phyloP scores from a whole-genome alignment of 30 jellyfish, hydroid and myxozoan species.

The Euphysa ruthae region DNA sequence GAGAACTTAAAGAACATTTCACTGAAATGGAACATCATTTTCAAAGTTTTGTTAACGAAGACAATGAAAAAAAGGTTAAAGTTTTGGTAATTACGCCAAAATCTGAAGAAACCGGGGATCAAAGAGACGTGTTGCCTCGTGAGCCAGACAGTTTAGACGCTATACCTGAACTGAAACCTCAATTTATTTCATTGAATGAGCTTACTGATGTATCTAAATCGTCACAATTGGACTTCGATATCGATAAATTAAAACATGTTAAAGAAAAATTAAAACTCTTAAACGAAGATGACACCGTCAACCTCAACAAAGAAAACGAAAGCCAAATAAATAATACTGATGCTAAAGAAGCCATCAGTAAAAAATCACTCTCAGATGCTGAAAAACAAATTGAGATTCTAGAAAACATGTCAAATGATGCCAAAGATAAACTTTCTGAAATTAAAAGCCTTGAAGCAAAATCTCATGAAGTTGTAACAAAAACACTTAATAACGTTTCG shows the following conservation, averaged over 20 bases:
- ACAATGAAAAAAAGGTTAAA: neutral
- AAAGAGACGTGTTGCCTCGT: conserved; percentile 11
- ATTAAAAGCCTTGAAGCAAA: too few species aligned
- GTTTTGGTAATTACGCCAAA: conserved; percentile 8
- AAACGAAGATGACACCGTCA: conserved; percentile 15
- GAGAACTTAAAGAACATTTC: neutral
- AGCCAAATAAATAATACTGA: too few species aligned
- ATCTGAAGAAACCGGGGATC: neutral
- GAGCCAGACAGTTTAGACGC: conserved; percentile 9
- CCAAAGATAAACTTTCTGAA: too few species aligned
- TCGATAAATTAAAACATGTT: conserved; percentile 24
- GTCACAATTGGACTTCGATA: conserved; percentile 31
- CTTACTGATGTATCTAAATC: neutral
- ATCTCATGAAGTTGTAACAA: too few species aligned
- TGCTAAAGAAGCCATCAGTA: neutral
- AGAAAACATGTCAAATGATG: neutral
- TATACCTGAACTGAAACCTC: conserved; percentile 3
- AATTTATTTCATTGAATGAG: neutral
- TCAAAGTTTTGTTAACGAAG: neutral
- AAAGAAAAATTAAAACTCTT: conserved; percentile 15
- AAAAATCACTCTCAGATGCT: neutral
- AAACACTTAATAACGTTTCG: too few species aligned
- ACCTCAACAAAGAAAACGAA: too few species aligned
- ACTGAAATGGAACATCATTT: conserved; percentile 17
- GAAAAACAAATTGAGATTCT: neutral